Percentiles rank a stretch among this genome's conserved stretches.
phyloP scores from a whole-genome alignment of 2,888 invertebrate species.

The Eilema caniola region DNA sequence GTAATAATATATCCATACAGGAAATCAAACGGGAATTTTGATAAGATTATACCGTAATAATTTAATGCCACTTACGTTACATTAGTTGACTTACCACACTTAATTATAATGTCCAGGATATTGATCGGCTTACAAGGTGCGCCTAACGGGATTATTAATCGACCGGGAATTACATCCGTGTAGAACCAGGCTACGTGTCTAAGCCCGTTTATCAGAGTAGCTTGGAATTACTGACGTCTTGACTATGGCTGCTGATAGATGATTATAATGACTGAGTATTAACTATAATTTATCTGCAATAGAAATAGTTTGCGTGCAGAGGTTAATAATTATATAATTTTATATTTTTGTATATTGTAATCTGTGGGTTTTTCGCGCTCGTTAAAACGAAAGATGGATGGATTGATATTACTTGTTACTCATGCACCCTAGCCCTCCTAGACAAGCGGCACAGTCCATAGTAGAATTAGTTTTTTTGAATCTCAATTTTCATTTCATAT shows the following conservation, averaged over 20 bases:
- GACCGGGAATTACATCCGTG: slow-evolving; percentile 10
- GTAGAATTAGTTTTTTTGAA: too few relatives aligned
- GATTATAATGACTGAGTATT: not conserved
- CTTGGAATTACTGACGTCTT: not conserved
- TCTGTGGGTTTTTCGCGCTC: too few relatives aligned
- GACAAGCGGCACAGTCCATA: too few relatives aligned
- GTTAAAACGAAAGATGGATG: too few relatives aligned
- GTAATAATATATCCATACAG: too few relatives aligned
- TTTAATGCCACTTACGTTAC: not conserved
- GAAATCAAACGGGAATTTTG: not conserved
- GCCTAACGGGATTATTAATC: slow-evolving; percentile 13
- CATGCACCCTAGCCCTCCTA: too few relatives aligned
- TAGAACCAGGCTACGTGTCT: slow-evolving; percentile 7
- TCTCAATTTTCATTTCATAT: too few relatives aligned
- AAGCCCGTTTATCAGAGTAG: not conserved
- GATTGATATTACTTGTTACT: too few relatives aligned
- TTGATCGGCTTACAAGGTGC: slow-evolving; percentile 7
- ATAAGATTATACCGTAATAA: not conserved
- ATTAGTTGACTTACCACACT: not conserved
- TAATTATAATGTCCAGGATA: slow-evolving; percentile 4
- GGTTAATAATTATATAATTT: too few relatives aligned
- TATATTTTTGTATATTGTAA: too few relatives aligned
- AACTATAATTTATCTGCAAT: not conserved
- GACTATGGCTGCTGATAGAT: not conserved
- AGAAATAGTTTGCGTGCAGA: too few relatives aligned